Evolutionary conservation across 2,113 vertebrate species (phyloP).

Genomic region (Vanacampus margaritifer): DNA sequence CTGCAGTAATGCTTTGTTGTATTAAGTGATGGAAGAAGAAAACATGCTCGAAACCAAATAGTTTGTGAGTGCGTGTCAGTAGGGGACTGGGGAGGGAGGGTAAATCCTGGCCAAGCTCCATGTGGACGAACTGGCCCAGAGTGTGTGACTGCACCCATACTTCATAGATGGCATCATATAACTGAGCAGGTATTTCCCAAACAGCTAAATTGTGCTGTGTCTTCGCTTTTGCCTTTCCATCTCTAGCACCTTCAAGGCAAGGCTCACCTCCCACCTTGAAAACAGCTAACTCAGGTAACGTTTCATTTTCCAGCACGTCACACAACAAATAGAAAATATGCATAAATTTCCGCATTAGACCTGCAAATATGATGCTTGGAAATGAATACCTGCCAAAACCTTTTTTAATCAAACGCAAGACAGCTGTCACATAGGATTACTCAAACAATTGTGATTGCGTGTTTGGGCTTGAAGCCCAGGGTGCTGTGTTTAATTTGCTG

Average conservation of each 20-base stretch:
- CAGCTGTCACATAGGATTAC: not conserved
- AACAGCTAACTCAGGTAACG: no score
- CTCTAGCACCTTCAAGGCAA: no score
- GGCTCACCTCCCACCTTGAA: no score
- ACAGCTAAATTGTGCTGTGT: no score
- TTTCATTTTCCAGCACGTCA: not conserved
- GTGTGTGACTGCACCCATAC: not conserved
- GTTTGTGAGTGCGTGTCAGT: no score
- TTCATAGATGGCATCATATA: not conserved
- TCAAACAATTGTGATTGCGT: not conserved
- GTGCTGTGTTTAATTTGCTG: not conserved
- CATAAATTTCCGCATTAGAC: not conserved
- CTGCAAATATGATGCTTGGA: not conserved
- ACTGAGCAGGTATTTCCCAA: not conserved
- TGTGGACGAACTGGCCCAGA: no score
- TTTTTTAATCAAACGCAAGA: not conserved
- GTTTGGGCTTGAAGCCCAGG: not conserved
- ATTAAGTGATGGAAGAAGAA: no score
- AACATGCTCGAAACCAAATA: no score
- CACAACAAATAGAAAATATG: not conserved
- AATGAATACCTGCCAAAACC: constrained; percentile 3
- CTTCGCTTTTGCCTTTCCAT: no score
- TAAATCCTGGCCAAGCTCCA: no score
- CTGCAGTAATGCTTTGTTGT: no score
- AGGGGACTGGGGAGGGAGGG: no score